Evolutionary conservation across 1,140 invertebrate species (phyloP).

Genomic region (Trachelipus rathkii): DNA sequence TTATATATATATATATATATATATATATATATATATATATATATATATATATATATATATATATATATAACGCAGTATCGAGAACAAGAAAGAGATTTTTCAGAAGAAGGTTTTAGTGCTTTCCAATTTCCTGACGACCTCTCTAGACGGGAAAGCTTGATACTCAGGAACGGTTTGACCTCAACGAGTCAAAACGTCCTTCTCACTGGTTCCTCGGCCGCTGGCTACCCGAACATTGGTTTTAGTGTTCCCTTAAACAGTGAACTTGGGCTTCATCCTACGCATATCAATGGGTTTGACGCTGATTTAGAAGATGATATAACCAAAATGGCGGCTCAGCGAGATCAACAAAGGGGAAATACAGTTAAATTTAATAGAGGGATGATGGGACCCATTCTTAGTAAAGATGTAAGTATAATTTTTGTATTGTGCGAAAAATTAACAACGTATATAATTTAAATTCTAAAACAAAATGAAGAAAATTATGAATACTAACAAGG

Average conservation of each 20-base stretch:
- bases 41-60: too few relatives aligned
- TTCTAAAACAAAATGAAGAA: too few relatives aligned
- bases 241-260: neutral
- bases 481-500: too few relatives aligned
- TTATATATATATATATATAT: too few relatives aligned
- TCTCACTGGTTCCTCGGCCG: neutral
- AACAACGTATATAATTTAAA: too few relatives aligned
- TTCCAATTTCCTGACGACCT: neutral
- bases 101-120: neutral
- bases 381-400: constrained; percentile 40
- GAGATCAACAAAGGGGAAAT: constrained; percentile 37
- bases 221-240: neutral
- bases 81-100: neutral
- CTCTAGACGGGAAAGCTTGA: neutral
- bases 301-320: constrained; percentile 37
- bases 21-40: too few relatives aligned
- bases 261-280: neutral
- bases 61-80: neutral
- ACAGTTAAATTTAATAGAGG: constrained; percentile 28
- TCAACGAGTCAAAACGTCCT: neutral
- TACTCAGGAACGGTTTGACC: neutral
- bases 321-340: constrained; percentile 37
- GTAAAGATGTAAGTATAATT: constrained; percentile 34
- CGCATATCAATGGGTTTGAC: constrained; percentile 31
- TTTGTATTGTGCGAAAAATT: too few relatives aligned